Percentiles rank a stretch among this genome's conserved stretches.
phyloP scores from a whole-genome alignment of 2,797 vertebrate genomes.

The Acanthis flammea region DNA sequence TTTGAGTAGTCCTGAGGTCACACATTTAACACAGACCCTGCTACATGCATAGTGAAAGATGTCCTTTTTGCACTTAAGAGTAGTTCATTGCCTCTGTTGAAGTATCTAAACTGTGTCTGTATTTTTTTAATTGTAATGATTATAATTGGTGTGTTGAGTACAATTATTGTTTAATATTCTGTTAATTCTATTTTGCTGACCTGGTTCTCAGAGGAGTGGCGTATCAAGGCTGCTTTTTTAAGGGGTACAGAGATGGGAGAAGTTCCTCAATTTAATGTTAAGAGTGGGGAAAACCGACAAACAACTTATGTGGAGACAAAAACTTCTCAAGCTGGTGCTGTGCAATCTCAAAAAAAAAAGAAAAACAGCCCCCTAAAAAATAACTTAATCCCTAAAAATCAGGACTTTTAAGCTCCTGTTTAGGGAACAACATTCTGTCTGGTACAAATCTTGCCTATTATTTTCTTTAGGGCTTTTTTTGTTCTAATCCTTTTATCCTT shows the following conservation, averaged over 20 bases:
- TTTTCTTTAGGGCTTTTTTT: not conserved
- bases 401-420: not conserved
- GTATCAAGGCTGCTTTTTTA: not conserved
- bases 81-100: not conserved
- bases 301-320: not conserved
- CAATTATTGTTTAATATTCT: not conserved
- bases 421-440: not conserved
- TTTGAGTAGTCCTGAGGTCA: not conserved
- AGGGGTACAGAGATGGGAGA: rapidly evolving
- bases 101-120: not conserved
- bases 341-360: not conserved
- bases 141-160: not conserved
- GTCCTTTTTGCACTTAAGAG: not conserved
- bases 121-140: not conserved
- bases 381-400: not conserved
- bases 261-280: not conserved
- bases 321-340: not conserved
- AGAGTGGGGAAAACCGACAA: not conserved
- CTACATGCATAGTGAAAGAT: rapidly evolving
- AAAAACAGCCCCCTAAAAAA: not conserved
- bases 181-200: not conserved
- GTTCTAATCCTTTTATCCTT: not conserved
- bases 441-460: not conserved
- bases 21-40: not conserved
- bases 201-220: not conserved